Percentiles rank a stretch among this genome's conserved stretches.
Conservation (phyloP, 2,113 vertebrate genomes). For the Trogon surrucura region DNA sequence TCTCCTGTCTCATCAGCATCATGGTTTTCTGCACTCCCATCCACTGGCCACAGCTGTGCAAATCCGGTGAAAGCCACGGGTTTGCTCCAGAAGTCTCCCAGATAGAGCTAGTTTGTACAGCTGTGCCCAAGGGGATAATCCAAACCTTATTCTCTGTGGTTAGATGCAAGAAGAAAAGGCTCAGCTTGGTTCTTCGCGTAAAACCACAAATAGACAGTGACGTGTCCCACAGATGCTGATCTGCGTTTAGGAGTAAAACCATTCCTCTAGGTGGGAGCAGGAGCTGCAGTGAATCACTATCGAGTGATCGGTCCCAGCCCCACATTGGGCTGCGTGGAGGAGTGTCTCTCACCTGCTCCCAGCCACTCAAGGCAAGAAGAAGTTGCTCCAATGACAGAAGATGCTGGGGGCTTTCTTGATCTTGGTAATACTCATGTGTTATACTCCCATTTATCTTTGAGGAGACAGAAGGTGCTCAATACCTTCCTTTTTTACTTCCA, state of each 20-base stretch:
- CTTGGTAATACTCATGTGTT: not conserved
- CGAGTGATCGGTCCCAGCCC: not conserved
- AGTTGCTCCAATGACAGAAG: not conserved
- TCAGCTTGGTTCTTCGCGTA: not conserved
- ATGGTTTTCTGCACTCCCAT: not conserved
- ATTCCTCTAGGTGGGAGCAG: not conserved
- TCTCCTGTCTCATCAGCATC: not conserved
- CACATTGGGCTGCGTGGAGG: rapidly evolving
- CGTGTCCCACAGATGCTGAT: rapidly evolving
- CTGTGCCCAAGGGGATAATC: not conserved
- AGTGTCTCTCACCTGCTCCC: not conserved
- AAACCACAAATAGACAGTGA: not conserved
- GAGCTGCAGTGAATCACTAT: not conserved
- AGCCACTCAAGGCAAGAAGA: not conserved
- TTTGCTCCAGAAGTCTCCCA: not conserved
- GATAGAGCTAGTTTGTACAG: constrained; percentile 14
- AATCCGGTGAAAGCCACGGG: not conserved
- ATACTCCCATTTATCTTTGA: not conserved
- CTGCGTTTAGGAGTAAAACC: not conserved
- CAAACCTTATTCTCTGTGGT: not conserved
- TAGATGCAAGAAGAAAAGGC: not conserved
- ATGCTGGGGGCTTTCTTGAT: not conserved
- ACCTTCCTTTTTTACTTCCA: not conserved
- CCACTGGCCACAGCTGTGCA: not conserved
- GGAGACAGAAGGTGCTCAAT: not conserved